Base-by-base conservation (phyloP, 2,797 vertebrate genomes). In the Myiothlypis coronata region DNA sequence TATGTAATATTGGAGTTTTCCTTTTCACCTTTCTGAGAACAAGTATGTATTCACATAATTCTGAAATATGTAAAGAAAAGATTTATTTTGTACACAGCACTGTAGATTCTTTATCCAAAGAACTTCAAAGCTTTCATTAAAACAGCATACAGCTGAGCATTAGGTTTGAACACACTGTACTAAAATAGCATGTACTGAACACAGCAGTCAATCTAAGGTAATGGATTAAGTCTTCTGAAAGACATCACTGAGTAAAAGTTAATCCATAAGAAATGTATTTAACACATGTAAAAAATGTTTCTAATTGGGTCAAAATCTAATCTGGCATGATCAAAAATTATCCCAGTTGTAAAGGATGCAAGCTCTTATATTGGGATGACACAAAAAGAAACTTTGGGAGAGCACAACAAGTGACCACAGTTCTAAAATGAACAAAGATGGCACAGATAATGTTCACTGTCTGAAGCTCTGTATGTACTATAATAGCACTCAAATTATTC, bases 201-300 rank as follows among this genome's bases (percentile, higher is more conserved):
- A 81, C n/a, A 88, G 14, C 24, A 77, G 47, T 67, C 32, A 72
- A 46, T 84, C 37, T 61, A 70, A 89, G 12, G 49, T 64, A 87
- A 68, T 21, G n/a, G 59, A 83, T 89, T 65, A 87, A 75, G 37
- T 70, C 39, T 72, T 76, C 50, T 86, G 71, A 77, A 90, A 72
- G 28, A 52, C 46, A 67, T 16, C 34, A 24, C 26, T 37, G 30
- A 77, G 35, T 55, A 70, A 88, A 91, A 88, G 16, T 3, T 77
- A 71, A 94, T 8, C 21, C 44, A 43, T 41, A 64, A 90, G 68
- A 83, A 39, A 49, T 14, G 1, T 27, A 47, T 61, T 64, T 74
- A 69, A 56, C 1, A 24, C 13, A 20, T 18, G 52, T 26, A 41
- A 72, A 68, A 77, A 94, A 59, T 63, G 6, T 3, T 83, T 95